Base-by-base conservation (phyloP, 2,113 vertebrate species). In the Sinocyclocheilus rhinocerous region DNA sequence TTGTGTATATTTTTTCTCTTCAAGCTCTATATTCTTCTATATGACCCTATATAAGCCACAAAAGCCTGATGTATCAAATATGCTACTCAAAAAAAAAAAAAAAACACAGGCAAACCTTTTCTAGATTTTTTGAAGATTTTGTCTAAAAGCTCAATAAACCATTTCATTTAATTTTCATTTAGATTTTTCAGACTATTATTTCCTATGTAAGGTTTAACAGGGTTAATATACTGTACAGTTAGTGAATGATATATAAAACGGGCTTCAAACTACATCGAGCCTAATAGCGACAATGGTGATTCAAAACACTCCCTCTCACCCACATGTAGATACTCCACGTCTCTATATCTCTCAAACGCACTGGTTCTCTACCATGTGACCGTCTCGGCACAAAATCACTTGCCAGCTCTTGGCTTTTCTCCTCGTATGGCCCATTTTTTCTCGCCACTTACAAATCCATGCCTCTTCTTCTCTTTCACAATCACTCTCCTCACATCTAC, bases 391-490 rank as follows among this genome's bases (percentile, higher is more conserved):
- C 26, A 78, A 33, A 79, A 82, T 33, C 24, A 26, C 15, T 29
- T 50, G 61, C 18, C 63, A 65, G 42, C 80, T 52, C 45, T 15
- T 4, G n/a, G n/a, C 80, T 33, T 52, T 50, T 69, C 63, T 69
- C 80, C 80, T 67, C 5, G 0, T 69, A 48, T 6, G 15, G 45
- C 63, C 63, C 26, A 29, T 83, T 70, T 83, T n/a, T 15, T 42
- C 11, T 81, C 8, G 5, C 59, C 13, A 48, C 36, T 48, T 80
- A 63, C 39, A 42, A 81, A 70, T 69, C 24, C 36, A 33, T n/a
- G 45, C 45, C 63, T 81, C 42, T 67, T 65, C 39, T 50, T 81
- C 42, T 65, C 59, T 83, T 83, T 52, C 10, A 83, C 18, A 69
- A 70, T 83, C 18, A 22, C 42, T 69, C 42, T 69, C 63, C 42